These are phyloP conservation scores for Ciconia maguari DNA, from an alignment of 2,113 vertebrate genomes.

Conservation along the genomic window DNA sequence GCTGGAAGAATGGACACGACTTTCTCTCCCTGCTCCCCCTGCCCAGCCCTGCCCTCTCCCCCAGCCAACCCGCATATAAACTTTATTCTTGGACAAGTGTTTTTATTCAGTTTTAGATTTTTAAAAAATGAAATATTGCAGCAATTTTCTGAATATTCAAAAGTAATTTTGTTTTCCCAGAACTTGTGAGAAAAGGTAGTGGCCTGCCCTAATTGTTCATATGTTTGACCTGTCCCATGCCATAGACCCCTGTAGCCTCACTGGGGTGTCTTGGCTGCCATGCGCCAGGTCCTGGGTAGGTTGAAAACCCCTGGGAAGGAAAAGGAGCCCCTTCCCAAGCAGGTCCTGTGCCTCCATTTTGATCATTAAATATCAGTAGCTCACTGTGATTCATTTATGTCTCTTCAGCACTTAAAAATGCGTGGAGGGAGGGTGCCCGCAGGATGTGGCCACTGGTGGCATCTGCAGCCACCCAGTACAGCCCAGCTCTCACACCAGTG, in stretches of 20 bases:
- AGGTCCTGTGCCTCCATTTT: not conserved
- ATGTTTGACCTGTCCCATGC: not conserved
- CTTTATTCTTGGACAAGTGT: not conserved
- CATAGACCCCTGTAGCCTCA: fast-evolving
- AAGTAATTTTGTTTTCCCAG: not conserved
- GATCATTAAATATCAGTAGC: too few species aligned
- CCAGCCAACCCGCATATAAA: not conserved
- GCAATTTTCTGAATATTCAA: not conserved
- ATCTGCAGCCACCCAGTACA: not conserved
- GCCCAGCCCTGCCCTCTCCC: not conserved
- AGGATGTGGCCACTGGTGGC: not conserved
- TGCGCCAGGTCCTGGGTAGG: fast-evolving
- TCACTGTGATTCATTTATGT: not conserved
- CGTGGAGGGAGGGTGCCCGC: fast-evolving
- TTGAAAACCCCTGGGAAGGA: not conserved
- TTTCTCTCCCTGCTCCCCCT: not conserved
- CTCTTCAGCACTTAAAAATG: not conserved
- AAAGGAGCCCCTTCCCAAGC: not conserved
- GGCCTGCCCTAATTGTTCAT: not conserved
- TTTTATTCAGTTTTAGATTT: not conserved
- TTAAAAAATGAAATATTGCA: not conserved
- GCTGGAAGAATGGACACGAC: not conserved
- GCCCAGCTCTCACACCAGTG: not conserved
- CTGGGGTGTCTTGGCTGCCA: not conserved
- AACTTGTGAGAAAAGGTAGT: not conserved